Evolutionary conservation across 2,113 vertebrate species (phyloP).

Genomic region (Brienomyrus brachyistius): DNA sequence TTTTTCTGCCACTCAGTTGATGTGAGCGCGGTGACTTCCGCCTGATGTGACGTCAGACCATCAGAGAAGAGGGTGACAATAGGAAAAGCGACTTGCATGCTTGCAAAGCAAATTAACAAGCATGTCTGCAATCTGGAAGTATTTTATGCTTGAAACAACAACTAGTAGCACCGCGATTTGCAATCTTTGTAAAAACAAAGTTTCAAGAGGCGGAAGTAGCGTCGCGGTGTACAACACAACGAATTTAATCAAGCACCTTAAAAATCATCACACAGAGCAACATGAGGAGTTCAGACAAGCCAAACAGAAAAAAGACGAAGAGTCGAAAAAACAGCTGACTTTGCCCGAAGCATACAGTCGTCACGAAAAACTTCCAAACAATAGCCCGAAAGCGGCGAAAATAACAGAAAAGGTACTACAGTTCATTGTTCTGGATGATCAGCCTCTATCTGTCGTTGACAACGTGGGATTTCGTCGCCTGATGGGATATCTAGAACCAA

Average conservation of each 20-base stretch:
- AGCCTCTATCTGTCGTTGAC: not conserved
- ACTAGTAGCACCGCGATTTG: not conserved
- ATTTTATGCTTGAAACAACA: not conserved
- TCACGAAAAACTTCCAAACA: not conserved
- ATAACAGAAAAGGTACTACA: not conserved
- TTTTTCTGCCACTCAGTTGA: not conserved
- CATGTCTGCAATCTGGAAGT: not conserved
- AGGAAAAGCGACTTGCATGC: not conserved
- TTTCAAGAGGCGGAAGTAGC: not conserved
- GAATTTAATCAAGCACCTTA: not conserved
- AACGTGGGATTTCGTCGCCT: not conserved
- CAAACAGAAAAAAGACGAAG: not conserved
- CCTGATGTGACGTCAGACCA: not conserved
- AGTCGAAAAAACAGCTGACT: not conserved
- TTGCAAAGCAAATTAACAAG: not conserved
- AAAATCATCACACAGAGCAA: not conserved
- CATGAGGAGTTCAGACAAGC: not conserved
- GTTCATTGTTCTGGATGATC: not conserved
- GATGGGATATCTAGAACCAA: not conserved
- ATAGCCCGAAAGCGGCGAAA: not conserved
- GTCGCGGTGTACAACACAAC: not conserved
- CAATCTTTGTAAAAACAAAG: not conserved
- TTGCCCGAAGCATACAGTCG: not conserved
- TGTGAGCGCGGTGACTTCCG: not conserved
- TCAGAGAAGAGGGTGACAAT: not conserved